Conservation (phyloP, 2,113 vertebrate genomes). For the Charina bottae region DNA sequence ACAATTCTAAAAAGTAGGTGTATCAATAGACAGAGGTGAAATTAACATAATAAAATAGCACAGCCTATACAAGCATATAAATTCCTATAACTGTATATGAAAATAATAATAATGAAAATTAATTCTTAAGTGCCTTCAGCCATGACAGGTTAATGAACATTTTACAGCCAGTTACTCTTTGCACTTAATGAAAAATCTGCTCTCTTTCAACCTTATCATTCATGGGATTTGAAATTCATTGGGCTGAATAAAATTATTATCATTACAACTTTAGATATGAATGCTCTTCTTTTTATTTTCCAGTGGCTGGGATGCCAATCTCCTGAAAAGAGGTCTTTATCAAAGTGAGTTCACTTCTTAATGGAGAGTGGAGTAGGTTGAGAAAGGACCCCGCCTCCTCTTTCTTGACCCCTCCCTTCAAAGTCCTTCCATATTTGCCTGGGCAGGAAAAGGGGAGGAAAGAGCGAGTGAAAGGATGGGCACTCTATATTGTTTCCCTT, state of each 20-base stretch:
- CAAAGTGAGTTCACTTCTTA: neutral
- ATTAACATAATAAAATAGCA: neutral
- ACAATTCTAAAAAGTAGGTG: neutral
- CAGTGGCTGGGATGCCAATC: neutral
- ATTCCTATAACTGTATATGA: neutral
- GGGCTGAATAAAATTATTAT: neutral
- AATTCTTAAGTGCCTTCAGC: neutral
- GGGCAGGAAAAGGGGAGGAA: neutral
- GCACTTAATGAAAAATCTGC: neutral
- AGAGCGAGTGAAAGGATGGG: neutral
- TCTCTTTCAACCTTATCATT: neutral
- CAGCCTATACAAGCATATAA: neutral
- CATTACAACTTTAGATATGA: neutral
- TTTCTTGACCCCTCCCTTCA: neutral
- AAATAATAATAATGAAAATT: neutral
- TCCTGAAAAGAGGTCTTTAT: neutral
- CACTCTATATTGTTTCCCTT: neutral
- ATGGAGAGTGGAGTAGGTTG: too few species aligned
- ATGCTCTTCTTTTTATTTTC: neutral
- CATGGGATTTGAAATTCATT: neutral
- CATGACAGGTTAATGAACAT: neutral
- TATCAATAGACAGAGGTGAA: neutral
- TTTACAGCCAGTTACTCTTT: neutral
- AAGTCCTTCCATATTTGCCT: neutral
- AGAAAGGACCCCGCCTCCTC: neutral